phyloP scores from a whole-genome alignment of 2,113 vertebrate species.

The Phaetusa simplex region DNA sequence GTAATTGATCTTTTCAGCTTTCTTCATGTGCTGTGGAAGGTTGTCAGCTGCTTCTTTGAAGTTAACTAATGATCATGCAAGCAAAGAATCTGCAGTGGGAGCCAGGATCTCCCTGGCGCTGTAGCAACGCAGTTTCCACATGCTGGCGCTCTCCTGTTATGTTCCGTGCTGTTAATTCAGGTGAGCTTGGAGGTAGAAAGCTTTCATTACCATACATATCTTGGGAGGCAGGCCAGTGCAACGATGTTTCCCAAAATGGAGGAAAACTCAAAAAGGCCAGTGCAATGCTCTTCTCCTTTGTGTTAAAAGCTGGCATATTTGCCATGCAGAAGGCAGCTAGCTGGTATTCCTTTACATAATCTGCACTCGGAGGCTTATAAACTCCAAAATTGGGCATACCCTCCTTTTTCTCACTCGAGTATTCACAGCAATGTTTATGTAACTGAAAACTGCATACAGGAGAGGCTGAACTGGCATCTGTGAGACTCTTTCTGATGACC shows the following conservation, averaged over 20 bases:
- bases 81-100: slow-evolving; percentile 23
- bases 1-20: slow-evolving; percentile 78
- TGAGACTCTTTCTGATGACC: neutral
- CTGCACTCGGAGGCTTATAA: neutral
- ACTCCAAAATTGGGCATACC: neutral
- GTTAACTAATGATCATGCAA: slow-evolving; percentile 71
- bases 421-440: neutral
- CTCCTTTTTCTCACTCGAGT: neutral
- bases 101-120: slow-evolving; percentile 29
- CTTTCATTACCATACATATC: neutral
- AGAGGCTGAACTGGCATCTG: neutral
- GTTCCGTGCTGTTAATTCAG: neutral
- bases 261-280: neutral
- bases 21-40: slow-evolving; percentile 65
- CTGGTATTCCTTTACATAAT: neutral
- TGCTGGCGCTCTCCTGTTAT: neutral
- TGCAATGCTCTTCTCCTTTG: neutral
- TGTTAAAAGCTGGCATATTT: neutral
- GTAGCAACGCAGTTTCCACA: neutral
- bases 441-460: neutral
- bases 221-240: neutral
- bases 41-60: slow-evolving; percentile 77
- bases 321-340: neutral
- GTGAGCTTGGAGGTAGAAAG: slow-evolving; percentile 9
- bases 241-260: neutral